Evolutionary conservation across 2,113 vertebrate genomes (phyloP), one percentile per base, ranked within the genome.

Genomic region (Petrocephalus zakoni): DNA sequence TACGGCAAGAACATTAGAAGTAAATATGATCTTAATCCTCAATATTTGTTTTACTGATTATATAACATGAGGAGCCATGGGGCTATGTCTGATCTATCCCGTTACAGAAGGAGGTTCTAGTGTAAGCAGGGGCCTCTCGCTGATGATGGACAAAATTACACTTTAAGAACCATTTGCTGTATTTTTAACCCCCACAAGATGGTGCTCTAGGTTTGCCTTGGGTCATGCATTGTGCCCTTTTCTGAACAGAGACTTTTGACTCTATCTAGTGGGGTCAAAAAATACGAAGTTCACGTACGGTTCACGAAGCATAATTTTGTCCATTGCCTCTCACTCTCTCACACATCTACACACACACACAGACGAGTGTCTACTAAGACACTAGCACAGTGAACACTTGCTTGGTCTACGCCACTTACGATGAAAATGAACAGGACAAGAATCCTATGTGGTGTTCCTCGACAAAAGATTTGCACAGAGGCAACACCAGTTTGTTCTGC

Each of bases 401-500:
- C 92, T 91, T 91, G 87, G 92, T 92, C 92, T 92, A 92, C 95
- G 15, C 93, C 93, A 95, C 97, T 97, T 96, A 96, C 95, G 94
- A 89, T 94, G 94, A 10, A 49, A 92, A 37, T 52, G 90, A 86
- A 88, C 87, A 87, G 92, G 89, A 92, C 75, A 93, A 91, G 92
- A 91, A 90, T 91, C 92, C 93, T 95, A 95, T 72, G 96, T 94
- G 91, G 95, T 93, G 91, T 97, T 97, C 95, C 97, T 95, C 93
- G 94, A 97, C 87, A 97, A 93, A 42, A 96, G 88, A 95, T 96
- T 94, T 95, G 96, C 95, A 91, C 95, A 96, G 93, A 96, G 93
- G 94, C 96, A 97, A 96, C 95, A 96, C 93, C 96, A 96, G 95
- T 95, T 95, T 93, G 94, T 95, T 96, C 96, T 97, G 94, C 22